phyloP scores from a whole-genome alignment of 53 echinoderm and acorn worm species.

The Apostichopus leukothele region DNA sequence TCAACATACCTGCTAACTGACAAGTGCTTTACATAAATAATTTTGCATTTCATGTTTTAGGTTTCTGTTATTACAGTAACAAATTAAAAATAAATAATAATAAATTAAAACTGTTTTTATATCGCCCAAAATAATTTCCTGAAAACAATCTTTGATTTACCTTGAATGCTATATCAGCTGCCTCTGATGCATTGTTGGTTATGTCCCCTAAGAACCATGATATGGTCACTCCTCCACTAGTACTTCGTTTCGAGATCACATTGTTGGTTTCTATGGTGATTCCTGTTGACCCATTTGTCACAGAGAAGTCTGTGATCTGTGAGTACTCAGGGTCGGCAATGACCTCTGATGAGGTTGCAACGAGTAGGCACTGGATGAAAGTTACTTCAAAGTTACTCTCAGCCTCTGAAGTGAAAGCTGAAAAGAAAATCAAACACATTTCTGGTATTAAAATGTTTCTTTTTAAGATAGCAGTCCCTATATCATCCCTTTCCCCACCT shows the following conservation, averaged over 20 bases:
- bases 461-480: too few species aligned
- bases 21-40: too few species aligned
- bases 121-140: background rate
- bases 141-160: background rate
- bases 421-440: background rate
- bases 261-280: background rate
- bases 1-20: too few species aligned
- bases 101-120: too few species aligned
- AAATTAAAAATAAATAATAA: too few species aligned
- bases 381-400: background rate
- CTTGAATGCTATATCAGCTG: slow-evolving; percentile 8
- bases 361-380: background rate
- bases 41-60: too few species aligned
- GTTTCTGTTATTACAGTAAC: too few species aligned
- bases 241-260: background rate
- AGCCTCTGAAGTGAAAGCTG: background rate
- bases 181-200: background rate
- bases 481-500: too few species aligned
- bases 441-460: background rate
- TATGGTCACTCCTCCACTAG: background rate
- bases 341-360: background rate
- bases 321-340: background rate
- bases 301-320: slow-evolving; percentile 17
- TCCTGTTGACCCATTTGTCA: background rate
- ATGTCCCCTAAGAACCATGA: slow-evolving; percentile 3